phyloP scores from a whole-genome alignment of 2,113 vertebrate species.

The Neolamprologus longior region DNA sequence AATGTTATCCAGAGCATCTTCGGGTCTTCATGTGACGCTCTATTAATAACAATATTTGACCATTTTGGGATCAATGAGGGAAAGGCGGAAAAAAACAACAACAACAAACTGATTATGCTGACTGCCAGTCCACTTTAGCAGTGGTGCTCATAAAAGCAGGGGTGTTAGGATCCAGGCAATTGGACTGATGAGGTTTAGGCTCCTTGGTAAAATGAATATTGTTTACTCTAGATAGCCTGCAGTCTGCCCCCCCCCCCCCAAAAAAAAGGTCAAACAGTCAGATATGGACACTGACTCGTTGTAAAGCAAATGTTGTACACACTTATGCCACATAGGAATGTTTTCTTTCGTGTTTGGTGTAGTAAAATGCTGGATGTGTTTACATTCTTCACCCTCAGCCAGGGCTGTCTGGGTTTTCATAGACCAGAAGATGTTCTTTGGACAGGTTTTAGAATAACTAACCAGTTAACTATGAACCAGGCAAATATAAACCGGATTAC shows the following conservation, averaged over 20 bases:
- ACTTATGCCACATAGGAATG: background rate
- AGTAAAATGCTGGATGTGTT: conserved; percentile 31
- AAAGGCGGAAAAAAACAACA: background rate
- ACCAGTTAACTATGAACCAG: background rate
- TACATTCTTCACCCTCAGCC: background rate
- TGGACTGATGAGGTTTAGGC: background rate
- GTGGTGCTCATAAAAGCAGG: background rate
- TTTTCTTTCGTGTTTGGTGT: background rate
- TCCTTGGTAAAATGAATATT: background rate
- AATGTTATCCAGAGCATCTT: conserved; percentile 33
- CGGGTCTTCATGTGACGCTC: background rate
- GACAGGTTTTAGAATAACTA: background rate
- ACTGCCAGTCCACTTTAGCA: background rate
- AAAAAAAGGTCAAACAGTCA: background rate
- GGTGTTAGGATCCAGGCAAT: background rate
- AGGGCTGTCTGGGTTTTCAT: background rate
- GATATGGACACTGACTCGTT: background rate
- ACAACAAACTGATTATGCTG: background rate
- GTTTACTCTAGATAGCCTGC: background rate
- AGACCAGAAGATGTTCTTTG: background rate
- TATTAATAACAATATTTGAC: conserved; percentile 13
- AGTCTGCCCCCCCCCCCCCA: too few species aligned
- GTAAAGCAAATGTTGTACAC: background rate
- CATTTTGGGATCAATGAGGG: background rate
- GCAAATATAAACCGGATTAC: background rate